phyloP scores from a whole-genome alignment of 2,113 vertebrate genomes.

The Myrmophylax atrothorax region DNA sequence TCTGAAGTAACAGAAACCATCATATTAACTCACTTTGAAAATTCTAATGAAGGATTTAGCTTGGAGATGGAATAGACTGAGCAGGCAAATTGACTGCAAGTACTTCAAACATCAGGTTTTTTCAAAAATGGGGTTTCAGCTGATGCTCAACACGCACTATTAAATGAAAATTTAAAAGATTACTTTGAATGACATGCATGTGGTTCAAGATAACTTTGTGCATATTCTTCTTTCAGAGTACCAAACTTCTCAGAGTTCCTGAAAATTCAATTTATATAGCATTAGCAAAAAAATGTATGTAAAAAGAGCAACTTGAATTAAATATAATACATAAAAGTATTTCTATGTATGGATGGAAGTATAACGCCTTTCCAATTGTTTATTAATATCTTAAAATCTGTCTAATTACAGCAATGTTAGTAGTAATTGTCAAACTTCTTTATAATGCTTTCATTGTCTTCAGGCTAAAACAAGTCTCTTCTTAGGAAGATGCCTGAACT shows the following conservation, averaged over 20 bases:
- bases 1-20: slow-evolving; percentile 34
- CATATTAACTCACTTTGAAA: not conserved
- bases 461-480: not conserved
- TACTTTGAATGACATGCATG: not conserved
- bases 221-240: not conserved
- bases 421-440: not conserved
- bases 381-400: not conserved
- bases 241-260: not conserved
- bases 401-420: not conserved
- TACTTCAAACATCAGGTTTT: not conserved
- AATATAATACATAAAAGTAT: not conserved
- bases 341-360: not conserved
- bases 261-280: not conserved
- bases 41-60: not conserved
- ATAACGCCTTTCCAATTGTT: not conserved
- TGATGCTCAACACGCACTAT: not conserved
- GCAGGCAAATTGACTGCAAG: not conserved
- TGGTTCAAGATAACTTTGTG: not conserved
- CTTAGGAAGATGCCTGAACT: not conserved
- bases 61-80: not conserved
- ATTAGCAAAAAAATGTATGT: not conserved
- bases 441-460: not conserved
- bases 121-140: not conserved
- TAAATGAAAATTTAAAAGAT: not conserved
- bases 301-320: not conserved